A percentile compares a stretch with the other conserved stretches of the same genome.
Conservation (phyloP, 2,888 invertebrate genomes). For the Trachelus tabidus region DNA sequence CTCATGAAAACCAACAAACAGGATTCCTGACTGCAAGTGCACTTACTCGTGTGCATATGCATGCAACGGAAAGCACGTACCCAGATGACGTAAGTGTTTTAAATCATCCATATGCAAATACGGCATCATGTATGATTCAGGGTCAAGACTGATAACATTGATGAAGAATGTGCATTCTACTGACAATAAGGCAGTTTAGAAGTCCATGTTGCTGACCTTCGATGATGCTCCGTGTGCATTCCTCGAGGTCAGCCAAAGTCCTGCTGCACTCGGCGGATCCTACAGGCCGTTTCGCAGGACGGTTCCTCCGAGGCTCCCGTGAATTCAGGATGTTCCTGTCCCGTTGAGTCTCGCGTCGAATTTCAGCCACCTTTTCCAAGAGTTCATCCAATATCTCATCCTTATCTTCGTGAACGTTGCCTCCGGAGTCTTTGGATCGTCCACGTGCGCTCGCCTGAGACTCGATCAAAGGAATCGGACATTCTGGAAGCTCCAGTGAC, state of each 20-base stretch:
- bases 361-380: constrained; percentile 42
- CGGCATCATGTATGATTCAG: not conserved
- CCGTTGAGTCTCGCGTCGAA: constrained; percentile 30
- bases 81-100: not conserved
- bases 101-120: not conserved
- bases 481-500: constrained; percentile 57
- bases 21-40: not conserved
- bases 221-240: constrained; percentile 47
- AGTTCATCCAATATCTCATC: constrained; percentile 50
- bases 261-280: constrained; percentile 42
- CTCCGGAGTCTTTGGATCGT: constrained; percentile 28
- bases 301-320: constrained; percentile 18
- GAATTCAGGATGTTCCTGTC: constrained; percentile 22
- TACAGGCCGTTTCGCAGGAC: constrained; percentile 24
- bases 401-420: constrained; percentile 26
- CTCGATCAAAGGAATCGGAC: constrained; percentile 56
- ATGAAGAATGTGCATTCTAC: not conserved
- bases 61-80: not conserved
- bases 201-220: constrained; percentile 37
- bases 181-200: not conserved
- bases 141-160: not conserved
- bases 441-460: constrained; percentile 49
- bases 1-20: not conserved
- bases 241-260: constrained; percentile 42
- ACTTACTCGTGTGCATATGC: not conserved